These are phyloP conservation scores for Bradypus variegatus DNA, from an alignment of 2,797 vertebrate genomes.

Conservation along the genomic window DNA sequence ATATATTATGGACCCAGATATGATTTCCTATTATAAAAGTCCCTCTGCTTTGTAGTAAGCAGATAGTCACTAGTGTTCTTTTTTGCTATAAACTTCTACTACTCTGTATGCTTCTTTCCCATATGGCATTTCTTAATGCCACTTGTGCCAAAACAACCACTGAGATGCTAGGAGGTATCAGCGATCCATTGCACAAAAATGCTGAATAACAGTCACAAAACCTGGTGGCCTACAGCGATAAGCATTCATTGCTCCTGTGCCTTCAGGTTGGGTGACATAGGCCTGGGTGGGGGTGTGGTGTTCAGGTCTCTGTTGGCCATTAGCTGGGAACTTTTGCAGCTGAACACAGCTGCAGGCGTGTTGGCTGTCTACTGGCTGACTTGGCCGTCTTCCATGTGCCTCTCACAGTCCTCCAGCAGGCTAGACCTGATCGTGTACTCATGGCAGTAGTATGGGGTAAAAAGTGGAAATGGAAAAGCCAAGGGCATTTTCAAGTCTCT, in stretches of 20 bases:
- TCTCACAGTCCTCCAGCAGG: not conserved
- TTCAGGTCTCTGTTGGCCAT: not conserved
- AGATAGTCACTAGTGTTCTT: not conserved
- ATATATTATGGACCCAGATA: not conserved
- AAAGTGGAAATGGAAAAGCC: not conserved
- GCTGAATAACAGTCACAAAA: not conserved
- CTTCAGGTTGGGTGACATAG: not conserved
- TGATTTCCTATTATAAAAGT: not conserved
- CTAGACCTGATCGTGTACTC: not conserved
- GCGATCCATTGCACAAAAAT: not conserved
- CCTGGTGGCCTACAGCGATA: not conserved
- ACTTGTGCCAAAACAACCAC: not conserved
- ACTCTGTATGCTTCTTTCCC: not conserved
- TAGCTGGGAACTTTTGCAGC: not conserved
- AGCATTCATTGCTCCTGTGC: no score
- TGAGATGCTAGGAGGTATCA: not conserved
- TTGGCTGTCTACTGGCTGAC: not conserved
- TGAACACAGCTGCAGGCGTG: not conserved
- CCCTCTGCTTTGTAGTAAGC: not conserved
- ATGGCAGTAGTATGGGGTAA: not conserved
- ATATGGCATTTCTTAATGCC: not conserved
- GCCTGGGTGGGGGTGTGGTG: no score
- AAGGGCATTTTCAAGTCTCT: not conserved
- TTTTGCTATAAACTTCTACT: not conserved
- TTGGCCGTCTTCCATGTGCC: fast-evolving